These are phyloP conservation scores for Oxygymnocypris stewartii DNA, from an alignment of 2,113 vertebrate genomes.

Conservation along the genomic window DNA sequence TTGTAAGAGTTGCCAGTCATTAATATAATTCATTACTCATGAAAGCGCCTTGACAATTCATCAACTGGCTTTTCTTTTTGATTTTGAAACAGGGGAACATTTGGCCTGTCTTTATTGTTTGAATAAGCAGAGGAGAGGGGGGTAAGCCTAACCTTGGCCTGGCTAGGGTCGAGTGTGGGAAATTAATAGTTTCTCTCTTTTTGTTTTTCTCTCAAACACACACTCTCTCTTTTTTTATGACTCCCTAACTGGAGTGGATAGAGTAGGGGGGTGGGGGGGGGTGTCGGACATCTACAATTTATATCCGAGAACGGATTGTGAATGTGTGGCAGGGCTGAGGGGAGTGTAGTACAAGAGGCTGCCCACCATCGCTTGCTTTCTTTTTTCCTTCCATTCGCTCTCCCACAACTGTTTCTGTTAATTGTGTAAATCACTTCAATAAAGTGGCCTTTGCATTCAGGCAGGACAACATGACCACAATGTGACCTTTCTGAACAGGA, in stretches of 20 bases:
- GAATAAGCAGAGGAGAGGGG: conserved; percentile 80
- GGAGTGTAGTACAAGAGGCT: conserved; percentile 44
- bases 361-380: conserved; percentile 72
- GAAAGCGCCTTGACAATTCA: conserved; percentile 79
- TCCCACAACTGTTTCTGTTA: conserved; percentile 83
- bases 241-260: conserved; percentile 80
- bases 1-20: conserved; percentile 69
- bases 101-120: conserved; percentile 75
- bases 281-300: conserved; percentile 81
- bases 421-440: conserved; percentile 92
- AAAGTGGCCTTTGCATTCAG: conserved; percentile 82
- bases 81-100: conserved; percentile 70
- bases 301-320: conserved; percentile 79
- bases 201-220: conserved; percentile 26
- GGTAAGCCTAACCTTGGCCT: conserved; percentile 71
- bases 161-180: conserved; percentile 78
- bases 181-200: conserved; percentile 70
- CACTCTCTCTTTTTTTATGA: conserved; percentile 71
- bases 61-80: conserved; percentile 73
- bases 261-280: conserved; percentile 70
- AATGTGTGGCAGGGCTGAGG: conserved; percentile 65
- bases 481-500: conserved; percentile 89
- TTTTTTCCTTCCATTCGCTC: conserved; percentile 63
- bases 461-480: conserved; percentile 82
- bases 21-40: conserved; percentile 81